phyloP scores from a whole-genome alignment of 2,888 invertebrate genomes.

The Hypercompe scribonia region DNA sequence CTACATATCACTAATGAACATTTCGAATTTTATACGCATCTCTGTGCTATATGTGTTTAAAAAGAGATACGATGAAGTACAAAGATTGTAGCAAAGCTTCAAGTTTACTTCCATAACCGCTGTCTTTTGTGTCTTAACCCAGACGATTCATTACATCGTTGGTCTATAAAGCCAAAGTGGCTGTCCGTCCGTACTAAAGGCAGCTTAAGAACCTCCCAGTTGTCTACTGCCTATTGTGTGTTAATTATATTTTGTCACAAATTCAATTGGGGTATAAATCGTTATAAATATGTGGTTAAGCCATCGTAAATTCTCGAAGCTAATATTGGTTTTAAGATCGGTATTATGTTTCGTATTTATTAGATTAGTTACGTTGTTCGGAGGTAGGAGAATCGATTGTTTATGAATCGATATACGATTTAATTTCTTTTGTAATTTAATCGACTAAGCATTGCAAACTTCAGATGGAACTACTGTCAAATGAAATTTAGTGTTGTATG shows the following conservation, averaged over 20 bases:
- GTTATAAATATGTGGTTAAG: slow-evolving; percentile 15
- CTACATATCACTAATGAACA: not conserved
- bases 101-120: slow-evolving; percentile 20
- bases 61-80: not conserved
- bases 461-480: no score
- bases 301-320: slow-evolving; percentile 1
- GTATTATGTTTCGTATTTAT: not conserved
- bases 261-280: slow-evolving; percentile 42
- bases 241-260: slow-evolving; percentile 53
- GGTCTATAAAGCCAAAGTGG: slow-evolving; percentile 59
- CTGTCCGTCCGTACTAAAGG: slow-evolving; percentile 45
- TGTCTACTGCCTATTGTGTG: slow-evolving; percentile 50
- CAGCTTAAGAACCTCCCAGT: slow-evolving; percentile 33
- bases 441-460: no score
- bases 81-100: not conserved
- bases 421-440: not conserved
- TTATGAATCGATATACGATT: not conserved
- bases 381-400: not conserved
- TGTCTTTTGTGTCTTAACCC: slow-evolving; percentile 28
- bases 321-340: slow-evolving; percentile 1
- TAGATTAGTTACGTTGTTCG: not conserved
- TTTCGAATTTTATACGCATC: not conserved
- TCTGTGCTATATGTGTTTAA: not conserved
- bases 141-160: slow-evolving; percentile 42
- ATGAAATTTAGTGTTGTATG: not conserved